A percentile compares a stretch with the other conserved stretches of the same genome.
Conservation (phyloP, 2,113 vertebrate species). For the Tichodroma muraria region DNA sequence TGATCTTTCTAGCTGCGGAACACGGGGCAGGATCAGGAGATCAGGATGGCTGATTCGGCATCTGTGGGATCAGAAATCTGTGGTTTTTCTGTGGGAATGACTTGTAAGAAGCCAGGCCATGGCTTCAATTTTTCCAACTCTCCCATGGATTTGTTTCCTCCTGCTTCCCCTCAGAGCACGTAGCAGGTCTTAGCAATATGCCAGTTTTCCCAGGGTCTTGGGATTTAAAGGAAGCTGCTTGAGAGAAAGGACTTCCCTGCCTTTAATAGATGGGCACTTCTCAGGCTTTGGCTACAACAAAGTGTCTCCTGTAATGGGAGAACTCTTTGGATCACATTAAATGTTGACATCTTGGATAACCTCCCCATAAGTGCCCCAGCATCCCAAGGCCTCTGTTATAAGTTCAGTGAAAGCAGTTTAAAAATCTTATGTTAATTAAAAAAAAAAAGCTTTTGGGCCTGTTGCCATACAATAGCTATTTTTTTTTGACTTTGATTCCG, state of each 20-base stretch:
- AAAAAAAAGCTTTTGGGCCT: background rate
- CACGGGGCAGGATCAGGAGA: background rate
- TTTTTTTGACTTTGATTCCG: conserved; percentile 41
- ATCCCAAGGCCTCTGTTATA: background rate
- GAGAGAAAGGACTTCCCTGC: background rate
- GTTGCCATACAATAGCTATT: conserved; percentile 18
- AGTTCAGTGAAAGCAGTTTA: background rate
- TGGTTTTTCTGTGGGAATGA: conserved; percentile 35
- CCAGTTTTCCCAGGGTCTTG: background rate
- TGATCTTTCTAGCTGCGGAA: background rate
- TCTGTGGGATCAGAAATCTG: background rate
- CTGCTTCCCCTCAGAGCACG: background rate
- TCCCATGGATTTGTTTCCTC: background rate
- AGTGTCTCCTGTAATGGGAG: conserved; percentile 10
- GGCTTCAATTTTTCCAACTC: background rate
- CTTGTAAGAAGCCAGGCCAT: conserved; percentile 2
- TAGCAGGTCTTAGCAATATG: background rate
- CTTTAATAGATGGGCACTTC: background rate
- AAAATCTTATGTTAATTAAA: background rate
- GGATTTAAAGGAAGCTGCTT: background rate
- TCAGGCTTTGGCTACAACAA: background rate
- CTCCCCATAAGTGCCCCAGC: background rate
- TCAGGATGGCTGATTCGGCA: background rate
- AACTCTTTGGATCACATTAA: conserved; percentile 41
- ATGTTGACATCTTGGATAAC: background rate